These are phyloP conservation scores for Tinea semifulvella DNA, from an alignment of 2,888 invertebrate genomes.

Conservation along the genomic window DNA sequence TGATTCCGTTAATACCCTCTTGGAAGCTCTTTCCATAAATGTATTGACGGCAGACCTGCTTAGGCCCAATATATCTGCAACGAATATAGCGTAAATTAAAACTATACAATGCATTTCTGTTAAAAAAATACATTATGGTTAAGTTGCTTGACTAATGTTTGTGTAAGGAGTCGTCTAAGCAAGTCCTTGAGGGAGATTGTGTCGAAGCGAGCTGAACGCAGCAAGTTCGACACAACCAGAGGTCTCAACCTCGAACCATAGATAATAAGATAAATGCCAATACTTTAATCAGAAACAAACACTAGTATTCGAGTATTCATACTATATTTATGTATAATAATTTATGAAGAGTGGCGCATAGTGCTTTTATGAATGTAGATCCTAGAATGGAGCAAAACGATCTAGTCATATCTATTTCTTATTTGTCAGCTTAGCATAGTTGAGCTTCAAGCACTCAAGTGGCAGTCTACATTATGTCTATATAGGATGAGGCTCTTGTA, in stretches of 20 bases:
- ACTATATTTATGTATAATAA: conserved; percentile 61
- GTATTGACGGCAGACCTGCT: too few species aligned
- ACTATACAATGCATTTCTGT: too few species aligned
- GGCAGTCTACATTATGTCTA: conserved; percentile 10
- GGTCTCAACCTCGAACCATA: conserved; percentile 34
- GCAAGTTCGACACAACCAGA: not conserved
- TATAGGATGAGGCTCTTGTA: not conserved
- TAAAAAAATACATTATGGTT: too few species aligned
- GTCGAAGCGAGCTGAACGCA: conserved; percentile 18
- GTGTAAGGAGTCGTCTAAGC: not conserved
- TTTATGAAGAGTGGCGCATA: conserved; percentile 64
- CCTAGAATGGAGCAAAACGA: conserved; percentile 57
- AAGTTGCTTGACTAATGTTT: too few species aligned
- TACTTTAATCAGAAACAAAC: conserved; percentile 60
- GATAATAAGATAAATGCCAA: conserved; percentile 62
- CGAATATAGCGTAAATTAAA: too few species aligned
- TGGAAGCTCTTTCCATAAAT: too few species aligned
- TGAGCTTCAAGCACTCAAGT: conserved; percentile 60
- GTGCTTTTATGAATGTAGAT: conserved; percentile 65
- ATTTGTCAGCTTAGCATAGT: conserved; percentile 63
- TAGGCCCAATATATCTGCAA: too few species aligned
- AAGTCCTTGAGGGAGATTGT: not conserved
- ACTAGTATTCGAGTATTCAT: conserved; percentile 53
- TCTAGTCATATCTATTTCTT: conserved; percentile 65
- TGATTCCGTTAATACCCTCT: too few species aligned